These are phyloP conservation scores for Sinocyclocheilus anshuiensis DNA, from an alignment of 2,113 vertebrate genomes.

Conservation along the genomic window DNA sequence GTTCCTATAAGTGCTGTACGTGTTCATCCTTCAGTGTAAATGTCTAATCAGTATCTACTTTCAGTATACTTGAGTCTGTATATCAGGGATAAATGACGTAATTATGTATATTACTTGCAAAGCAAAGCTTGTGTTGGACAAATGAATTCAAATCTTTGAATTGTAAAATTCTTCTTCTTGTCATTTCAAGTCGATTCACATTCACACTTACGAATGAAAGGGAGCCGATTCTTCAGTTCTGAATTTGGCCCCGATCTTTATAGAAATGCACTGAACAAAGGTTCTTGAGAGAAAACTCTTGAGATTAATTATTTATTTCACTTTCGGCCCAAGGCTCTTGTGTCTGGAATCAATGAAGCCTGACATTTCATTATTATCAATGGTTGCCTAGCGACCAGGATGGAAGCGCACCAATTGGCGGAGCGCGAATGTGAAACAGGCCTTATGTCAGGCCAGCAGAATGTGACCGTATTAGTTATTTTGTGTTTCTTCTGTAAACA, in stretches of 20 bases:
- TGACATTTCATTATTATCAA: conserved; percentile 42
- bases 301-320: conserved; percentile 35
- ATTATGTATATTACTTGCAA: background rate
- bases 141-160: background rate
- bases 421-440: background rate
- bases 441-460: conserved; percentile 26
- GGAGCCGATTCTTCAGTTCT: background rate
- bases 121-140: background rate
- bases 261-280: background rate
- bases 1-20: too few species aligned
- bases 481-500: conserved; percentile 39
- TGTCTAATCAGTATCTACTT: background rate
- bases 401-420: conserved; percentile 19
- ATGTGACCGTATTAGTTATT: conserved; percentile 31
- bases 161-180: background rate
- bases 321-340: background rate
- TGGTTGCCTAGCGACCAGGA: conserved; percentile 46
- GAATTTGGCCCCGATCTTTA: background rate
- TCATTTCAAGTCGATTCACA: background rate
- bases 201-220: background rate
- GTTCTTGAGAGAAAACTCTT: too few species aligned
- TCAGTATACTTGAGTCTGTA: background rate
- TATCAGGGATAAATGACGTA: background rate
- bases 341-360: conserved; percentile 26
- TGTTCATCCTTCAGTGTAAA: too few species aligned